A percentile compares a stretch with the other conserved stretches of the same genome.
phyloP scores from a whole-genome alignment of 2,888 invertebrate species.

The Globia sparganii region DNA sequence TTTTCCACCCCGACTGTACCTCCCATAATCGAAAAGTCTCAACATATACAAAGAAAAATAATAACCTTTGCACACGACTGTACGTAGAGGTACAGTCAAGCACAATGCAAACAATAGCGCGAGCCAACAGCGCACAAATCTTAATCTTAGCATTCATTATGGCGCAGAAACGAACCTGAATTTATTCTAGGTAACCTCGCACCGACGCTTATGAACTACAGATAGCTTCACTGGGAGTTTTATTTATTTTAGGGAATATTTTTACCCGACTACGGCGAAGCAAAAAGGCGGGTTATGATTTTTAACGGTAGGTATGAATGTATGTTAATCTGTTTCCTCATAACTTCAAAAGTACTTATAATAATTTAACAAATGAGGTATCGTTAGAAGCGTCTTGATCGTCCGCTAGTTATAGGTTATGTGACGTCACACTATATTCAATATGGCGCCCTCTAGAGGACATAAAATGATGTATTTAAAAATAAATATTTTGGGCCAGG shows the following conservation, averaged over 20 bases:
- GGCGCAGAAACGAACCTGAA: constrained; percentile 87
- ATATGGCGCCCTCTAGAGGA: no score
- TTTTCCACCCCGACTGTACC: constrained; percentile 21
- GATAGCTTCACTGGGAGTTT: constrained; percentile 78
- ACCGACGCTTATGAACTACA: constrained; percentile 72
- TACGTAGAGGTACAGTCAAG: constrained; percentile 72
- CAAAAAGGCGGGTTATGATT: no score
- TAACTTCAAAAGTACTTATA: no score
- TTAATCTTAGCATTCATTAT: constrained; percentile 90
- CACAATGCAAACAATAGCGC: constrained; percentile 89
- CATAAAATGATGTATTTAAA: no score
- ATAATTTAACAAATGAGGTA: no score
- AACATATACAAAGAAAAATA: constrained; percentile 56
- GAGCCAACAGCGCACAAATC: constrained; percentile 86
- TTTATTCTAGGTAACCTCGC: constrained; percentile 86
- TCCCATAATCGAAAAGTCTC: constrained; percentile 43
- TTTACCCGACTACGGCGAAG: no score
- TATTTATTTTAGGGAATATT: constrained; percentile 2
- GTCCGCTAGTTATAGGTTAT: no score
- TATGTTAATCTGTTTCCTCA: no score
- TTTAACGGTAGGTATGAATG: no score
- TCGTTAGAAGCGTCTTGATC: no score
- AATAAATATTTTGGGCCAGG: no score
- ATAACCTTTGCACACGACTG: constrained; percentile 57
- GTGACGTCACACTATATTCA: no score